Evolutionary conservation across 1,140 invertebrate species (phyloP).

Genomic region (Luehdorfia chinensis): DNA sequence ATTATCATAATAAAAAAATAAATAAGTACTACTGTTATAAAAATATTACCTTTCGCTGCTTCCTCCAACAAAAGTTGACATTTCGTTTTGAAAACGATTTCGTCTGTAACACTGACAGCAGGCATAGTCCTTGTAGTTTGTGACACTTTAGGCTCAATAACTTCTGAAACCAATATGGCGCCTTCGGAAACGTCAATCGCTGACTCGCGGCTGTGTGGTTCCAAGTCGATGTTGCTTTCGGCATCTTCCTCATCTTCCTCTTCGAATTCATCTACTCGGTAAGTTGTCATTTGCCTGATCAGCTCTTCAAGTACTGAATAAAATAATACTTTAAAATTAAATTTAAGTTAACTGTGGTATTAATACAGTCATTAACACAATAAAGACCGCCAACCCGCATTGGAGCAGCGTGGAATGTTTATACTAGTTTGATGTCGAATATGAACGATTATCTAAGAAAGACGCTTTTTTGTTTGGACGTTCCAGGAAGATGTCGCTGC

Average conservation of each 20-base stretch:
- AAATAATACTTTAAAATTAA: neutral
- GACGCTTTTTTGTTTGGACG: no score
- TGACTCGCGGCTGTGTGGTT: conserved; percentile 34
- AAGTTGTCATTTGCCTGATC: conserved; percentile 80
- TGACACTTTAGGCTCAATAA: conserved; percentile 37
- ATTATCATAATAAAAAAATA: no score
- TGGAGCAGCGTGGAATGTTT: no score
- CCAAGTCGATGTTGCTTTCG: conserved; percentile 34
- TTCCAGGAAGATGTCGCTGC: no score
- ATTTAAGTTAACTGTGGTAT: no score
- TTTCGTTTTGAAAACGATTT: conserved; percentile 53
- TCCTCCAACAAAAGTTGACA: conserved; percentile 64
- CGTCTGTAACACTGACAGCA: conserved; percentile 55
- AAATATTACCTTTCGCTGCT: conserved; percentile 51
- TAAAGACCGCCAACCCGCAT: no score
- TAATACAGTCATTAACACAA: neutral
- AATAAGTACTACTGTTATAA: neutral
- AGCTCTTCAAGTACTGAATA: conserved; percentile 81
- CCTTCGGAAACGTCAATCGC: conserved; percentile 28
- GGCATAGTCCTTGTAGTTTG: conserved; percentile 47
- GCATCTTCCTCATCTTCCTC: conserved; percentile 58
- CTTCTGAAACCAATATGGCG: conserved; percentile 37
- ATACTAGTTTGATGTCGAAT: no score
- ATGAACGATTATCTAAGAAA: no score
- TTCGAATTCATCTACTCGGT: conserved; percentile 73